Percentiles rank a stretch among this genome's conserved stretches.
These are phyloP conservation scores for Chiridota heheva DNA, from an alignment of 35 echinoderm and acorn worm species.

Conservation along the genomic window DNA sequence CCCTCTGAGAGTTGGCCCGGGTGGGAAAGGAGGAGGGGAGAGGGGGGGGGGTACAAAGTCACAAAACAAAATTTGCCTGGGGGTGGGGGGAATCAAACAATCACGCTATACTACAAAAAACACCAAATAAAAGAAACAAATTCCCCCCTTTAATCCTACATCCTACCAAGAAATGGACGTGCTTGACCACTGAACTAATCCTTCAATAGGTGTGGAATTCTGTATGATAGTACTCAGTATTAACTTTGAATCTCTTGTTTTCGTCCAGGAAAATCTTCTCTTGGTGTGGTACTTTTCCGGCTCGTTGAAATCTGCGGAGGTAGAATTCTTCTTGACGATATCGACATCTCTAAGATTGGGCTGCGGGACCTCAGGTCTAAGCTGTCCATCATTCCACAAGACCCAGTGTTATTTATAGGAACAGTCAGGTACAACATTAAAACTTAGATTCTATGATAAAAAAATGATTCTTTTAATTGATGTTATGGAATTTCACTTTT, in stretches of 20 bases:
- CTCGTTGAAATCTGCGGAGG: constrained; percentile 53
- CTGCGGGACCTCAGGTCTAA: constrained; percentile 68
- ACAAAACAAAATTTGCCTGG: too few species aligned
- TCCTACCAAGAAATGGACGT: too few species aligned
- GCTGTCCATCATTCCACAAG: constrained; percentile 83
- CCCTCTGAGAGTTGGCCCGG: too few species aligned
- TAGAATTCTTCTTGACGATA: constrained; percentile 56
- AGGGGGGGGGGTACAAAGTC: too few species aligned
- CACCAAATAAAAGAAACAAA: too few species aligned
- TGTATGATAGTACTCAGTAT: neutral
- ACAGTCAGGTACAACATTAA: constrained; percentile 60
- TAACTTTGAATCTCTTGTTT: neutral
- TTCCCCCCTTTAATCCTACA: too few species aligned
- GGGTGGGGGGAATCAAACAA: too few species aligned
- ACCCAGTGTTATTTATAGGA: constrained; percentile 77
- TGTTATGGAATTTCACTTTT: neutral
- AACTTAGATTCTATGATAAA: neutral
- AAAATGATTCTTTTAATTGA: neutral
- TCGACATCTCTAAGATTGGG: constrained; percentile 65
- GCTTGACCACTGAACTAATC: too few species aligned
- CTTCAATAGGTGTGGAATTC: too few species aligned
- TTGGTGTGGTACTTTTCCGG: constrained; percentile 67
- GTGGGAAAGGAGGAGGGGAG: too few species aligned
- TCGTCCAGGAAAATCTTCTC: constrained; percentile 67
- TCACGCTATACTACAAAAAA: too few species aligned